Evolutionary conservation across 2,888 invertebrate species (phyloP).

Genomic region (Tenodera sinensis): DNA sequence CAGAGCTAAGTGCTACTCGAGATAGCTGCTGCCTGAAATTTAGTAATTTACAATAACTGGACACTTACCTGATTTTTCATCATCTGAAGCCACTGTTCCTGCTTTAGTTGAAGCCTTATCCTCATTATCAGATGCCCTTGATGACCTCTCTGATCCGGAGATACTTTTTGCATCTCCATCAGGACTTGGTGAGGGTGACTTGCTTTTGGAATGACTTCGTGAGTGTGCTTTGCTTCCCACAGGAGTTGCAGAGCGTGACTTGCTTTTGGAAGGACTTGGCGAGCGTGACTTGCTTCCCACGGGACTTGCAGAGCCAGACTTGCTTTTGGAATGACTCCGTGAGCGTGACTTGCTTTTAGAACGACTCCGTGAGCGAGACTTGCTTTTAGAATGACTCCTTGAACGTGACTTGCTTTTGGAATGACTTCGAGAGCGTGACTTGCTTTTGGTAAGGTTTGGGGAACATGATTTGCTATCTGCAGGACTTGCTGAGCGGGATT

Average conservation of each 20-base stretch:
- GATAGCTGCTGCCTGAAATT: no score
- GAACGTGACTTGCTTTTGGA: conserved; percentile 10
- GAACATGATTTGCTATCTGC: background rate
- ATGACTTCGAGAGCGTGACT: background rate
- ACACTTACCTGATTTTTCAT: conserved; percentile 18
- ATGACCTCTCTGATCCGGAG: conserved; percentile 36
- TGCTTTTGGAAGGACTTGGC: conserved; percentile 32
- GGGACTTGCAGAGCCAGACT: background rate
- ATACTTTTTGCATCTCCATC: conserved; percentile 37
- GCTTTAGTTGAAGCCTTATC: conserved; percentile 23
- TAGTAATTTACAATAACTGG: background rate
- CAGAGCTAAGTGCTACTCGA: no score
- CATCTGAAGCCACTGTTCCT: conserved; percentile 8
- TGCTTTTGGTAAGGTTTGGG: background rate
- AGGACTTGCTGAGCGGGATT: no score
- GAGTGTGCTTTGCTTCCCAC: conserved; percentile 35
- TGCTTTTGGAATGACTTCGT: conserved; percentile 35
- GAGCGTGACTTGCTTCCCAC: background rate
- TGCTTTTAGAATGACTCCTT: conserved; percentile 32
- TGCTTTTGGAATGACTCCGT: conserved; percentile 30
- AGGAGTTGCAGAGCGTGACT: conserved; percentile 14
- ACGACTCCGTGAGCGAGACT: conserved; percentile 21
- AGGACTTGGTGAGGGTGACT: conserved; percentile 32
- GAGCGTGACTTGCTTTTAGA: conserved; percentile 22
- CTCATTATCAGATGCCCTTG: conserved; percentile 29